phyloP scores from a whole-genome alignment of 2,888 invertebrate species.

The Polia nebulosa region DNA sequence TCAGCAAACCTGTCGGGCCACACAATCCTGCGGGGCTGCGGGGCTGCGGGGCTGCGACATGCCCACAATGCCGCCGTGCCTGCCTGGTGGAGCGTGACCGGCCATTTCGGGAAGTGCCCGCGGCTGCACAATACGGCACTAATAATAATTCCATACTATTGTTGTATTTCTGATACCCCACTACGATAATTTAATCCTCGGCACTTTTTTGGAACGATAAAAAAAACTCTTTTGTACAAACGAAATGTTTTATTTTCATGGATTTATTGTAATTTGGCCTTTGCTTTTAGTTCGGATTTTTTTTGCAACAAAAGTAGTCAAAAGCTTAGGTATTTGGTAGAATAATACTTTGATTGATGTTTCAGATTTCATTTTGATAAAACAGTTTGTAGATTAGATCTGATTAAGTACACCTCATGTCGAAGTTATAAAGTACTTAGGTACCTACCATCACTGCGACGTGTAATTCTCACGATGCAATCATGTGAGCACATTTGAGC shows the following conservation, averaged over 20 bases:
- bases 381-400: not conserved
- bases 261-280: conserved; percentile 7
- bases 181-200: conserved; percentile 39
- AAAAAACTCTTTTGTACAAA: conserved; percentile 32
- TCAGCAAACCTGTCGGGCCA: conserved; percentile 29
- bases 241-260: conserved; percentile 16
- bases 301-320: not conserved
- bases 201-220: conserved; percentile 18
- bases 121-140: conserved; percentile 50
- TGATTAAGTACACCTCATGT: not conserved
- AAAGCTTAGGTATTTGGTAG: not conserved
- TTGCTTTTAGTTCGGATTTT: not conserved
- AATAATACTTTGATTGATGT: not conserved
- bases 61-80: conserved; percentile 16
- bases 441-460: not conserved
- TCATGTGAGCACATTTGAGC: not conserved
- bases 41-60: conserved; percentile 2
- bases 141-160: conserved; percentile 61
- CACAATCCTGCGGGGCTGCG: conserved; percentile 27
- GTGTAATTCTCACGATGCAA: not conserved
- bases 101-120: conserved; percentile 42
- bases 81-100: conserved; percentile 46
- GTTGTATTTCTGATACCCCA: conserved; percentile 45
- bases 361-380: not conserved
- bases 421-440: not conserved